These are phyloP conservation scores for Cervus canadensis DNA, from an alignment of 2,113 vertebrate genomes.

Conservation along the genomic window DNA sequence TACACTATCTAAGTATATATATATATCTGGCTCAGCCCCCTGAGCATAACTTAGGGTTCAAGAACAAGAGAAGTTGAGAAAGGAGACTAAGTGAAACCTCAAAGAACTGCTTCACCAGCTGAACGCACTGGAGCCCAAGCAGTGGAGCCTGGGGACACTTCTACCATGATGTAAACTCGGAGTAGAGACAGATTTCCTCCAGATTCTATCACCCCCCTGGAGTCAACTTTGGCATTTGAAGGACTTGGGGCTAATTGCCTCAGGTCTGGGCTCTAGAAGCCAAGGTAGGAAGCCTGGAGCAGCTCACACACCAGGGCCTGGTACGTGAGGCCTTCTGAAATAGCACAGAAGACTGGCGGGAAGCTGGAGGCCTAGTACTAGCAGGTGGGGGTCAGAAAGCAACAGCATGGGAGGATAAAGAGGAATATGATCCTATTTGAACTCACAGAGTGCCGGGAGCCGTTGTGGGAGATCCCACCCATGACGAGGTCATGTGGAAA, in stretches of 20 bases:
- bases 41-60: background rate
- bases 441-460: background rate
- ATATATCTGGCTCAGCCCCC: background rate
- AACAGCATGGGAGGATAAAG: background rate
- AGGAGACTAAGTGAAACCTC: background rate
- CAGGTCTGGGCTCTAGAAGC: background rate
- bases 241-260: background rate
- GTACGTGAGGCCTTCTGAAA: background rate
- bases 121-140: background rate
- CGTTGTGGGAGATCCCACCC: no score
- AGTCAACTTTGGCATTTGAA: background rate
- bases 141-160: background rate
- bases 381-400: background rate
- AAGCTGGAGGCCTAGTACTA: background rate
- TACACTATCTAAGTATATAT: background rate
- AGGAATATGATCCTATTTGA: background rate
- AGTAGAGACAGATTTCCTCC: background rate
- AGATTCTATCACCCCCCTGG: background rate
- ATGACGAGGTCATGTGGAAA: no score
- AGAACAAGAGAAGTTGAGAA: background rate
- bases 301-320: background rate
- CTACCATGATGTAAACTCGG: background rate
- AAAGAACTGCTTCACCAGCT: background rate
- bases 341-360: background rate
- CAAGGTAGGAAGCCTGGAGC: background rate